Conservation (phyloP, 2,113 vertebrate species). For the Rhinoderma darwinii region DNA sequence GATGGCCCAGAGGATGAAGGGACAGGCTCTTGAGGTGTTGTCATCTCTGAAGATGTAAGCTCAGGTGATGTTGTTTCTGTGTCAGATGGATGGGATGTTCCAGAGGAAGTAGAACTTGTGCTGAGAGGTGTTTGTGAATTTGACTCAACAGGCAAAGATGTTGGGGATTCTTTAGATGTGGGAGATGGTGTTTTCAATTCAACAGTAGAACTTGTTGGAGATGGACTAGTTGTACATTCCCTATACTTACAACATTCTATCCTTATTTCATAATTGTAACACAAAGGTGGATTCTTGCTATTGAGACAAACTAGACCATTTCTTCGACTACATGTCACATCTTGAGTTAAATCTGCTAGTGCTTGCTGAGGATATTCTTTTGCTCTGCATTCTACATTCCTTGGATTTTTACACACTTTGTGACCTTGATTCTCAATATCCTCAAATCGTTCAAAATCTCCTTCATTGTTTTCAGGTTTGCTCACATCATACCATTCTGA, state of each 20-base stretch:
- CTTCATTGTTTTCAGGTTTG: constrained; percentile 71
- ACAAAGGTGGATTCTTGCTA: constrained; percentile 16
- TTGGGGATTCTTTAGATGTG: not conserved
- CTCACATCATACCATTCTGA: constrained; percentile 73
- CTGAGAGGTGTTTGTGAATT: not conserved
- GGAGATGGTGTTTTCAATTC: not conserved
- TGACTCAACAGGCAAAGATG: not conserved
- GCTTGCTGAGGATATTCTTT: constrained; percentile 64
- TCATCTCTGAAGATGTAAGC: not conserved
- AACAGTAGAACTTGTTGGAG: not conserved
- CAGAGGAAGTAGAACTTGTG: not conserved
- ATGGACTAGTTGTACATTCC: not conserved
- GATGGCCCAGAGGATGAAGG: not conserved
- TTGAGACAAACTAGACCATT: constrained; percentile 72
- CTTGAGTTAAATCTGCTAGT: constrained; percentile 64
- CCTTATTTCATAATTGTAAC: constrained; percentile 46
- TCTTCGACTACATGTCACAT: constrained; percentile 66
- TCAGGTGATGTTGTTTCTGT: not conserved
- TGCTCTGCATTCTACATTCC: constrained; percentile 70
- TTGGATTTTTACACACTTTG: constrained; percentile 67
- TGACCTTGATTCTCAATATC: constrained; percentile 72
- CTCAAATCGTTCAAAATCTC: constrained; percentile 75
- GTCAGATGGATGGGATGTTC: not conserved
- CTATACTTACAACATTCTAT: constrained; percentile 39
- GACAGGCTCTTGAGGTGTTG: not conserved